phyloP scores from a whole-genome alignment of 2,113 vertebrate genomes.

The Artemisiospiza belli region DNA sequence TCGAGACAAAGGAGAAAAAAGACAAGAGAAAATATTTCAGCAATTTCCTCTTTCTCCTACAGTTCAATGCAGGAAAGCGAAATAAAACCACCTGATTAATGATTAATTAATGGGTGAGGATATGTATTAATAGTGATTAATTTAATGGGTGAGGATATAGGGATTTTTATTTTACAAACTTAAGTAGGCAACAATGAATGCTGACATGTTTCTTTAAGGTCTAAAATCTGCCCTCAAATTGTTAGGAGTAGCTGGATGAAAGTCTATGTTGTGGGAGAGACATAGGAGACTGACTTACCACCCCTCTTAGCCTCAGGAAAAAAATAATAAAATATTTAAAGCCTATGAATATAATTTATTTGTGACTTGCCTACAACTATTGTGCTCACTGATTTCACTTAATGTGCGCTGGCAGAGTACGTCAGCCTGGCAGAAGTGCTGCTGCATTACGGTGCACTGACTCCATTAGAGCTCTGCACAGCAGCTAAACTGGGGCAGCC shows the following conservation, averaged over 20 bases:
- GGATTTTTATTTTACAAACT: background rate
- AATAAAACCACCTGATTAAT: background rate
- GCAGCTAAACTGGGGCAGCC: conserved; percentile 38
- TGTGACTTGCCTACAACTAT: conserved; percentile 41
- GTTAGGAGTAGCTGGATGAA: background rate
- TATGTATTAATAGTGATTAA: background rate
- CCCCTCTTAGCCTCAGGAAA: background rate
- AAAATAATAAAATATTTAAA: conserved; percentile 47
- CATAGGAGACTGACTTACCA: background rate
- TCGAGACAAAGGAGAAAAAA: background rate
- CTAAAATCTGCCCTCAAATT: background rate
- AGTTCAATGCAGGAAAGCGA: background rate
- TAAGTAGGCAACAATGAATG: background rate
- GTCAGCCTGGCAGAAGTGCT: conserved; percentile 18
- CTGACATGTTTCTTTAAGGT: background rate
- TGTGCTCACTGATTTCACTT: conserved; percentile 40
- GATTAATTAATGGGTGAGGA: too few relatives aligned
- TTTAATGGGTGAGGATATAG: background rate
- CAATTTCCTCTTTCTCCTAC: background rate
- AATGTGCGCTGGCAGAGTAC: background rate
- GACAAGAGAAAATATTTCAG: background rate
- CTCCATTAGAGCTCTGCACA: background rate
- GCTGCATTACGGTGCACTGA: background rate
- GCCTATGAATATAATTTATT: conserved; percentile 42
- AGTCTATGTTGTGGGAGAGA: background rate